Evolutionary conservation across 64 coral and sea anemone genomes (phyloP).

Genomic region (Montipora foliosa): DNA sequence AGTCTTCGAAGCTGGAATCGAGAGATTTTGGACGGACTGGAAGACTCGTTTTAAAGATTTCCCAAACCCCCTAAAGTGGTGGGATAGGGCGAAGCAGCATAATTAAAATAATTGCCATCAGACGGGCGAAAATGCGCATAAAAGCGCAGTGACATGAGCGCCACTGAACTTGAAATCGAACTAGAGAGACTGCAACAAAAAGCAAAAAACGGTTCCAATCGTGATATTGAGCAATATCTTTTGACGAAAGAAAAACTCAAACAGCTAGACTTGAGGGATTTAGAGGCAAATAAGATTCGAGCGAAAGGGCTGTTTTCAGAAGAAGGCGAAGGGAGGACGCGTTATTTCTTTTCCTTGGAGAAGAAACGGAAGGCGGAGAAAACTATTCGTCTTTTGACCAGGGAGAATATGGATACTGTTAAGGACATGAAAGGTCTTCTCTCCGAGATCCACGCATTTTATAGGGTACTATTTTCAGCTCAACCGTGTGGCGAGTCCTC

Average conservation of each 20-base stretch:
- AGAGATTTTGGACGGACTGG: no score
- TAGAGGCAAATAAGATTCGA: constrained; percentile 1
- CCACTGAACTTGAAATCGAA: no score
- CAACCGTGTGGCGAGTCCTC: background rate
- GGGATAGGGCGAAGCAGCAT: no score
- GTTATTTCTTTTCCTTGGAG: background rate
- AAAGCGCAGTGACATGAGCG: no score
- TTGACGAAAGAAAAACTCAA: background rate
- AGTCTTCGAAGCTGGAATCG: no score
- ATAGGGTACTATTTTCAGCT: background rate
- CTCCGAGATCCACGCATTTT: background rate
- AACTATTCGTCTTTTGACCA: background rate
- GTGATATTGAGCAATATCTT: background rate
- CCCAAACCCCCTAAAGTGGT: no score
- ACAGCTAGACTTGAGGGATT: background rate
- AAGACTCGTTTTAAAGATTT: no score
- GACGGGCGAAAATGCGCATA: no score
- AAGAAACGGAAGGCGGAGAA: background rate
- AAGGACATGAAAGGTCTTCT: background rate
- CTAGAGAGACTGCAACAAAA: no score
- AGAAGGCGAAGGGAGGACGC: constrained; percentile 30
- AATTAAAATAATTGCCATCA: no score
- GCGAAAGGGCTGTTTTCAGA: background rate
- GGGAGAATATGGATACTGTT: background rate
- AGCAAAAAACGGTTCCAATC: background rate